Evolutionary conservation across 2,113 vertebrate genomes (phyloP).

Genomic region (Corythaeola cristata): DNA sequence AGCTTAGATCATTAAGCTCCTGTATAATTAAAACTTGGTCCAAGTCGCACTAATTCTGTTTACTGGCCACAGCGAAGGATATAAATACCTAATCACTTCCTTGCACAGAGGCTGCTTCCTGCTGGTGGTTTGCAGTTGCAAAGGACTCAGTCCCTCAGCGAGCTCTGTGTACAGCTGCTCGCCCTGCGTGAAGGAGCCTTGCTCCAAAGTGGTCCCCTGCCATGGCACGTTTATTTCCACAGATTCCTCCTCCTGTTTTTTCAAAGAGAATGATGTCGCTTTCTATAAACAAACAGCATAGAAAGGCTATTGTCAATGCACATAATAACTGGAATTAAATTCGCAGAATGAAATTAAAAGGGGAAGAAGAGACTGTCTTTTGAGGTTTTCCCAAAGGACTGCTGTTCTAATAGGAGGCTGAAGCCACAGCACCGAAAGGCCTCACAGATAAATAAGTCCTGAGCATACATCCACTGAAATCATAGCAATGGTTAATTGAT

Average conservation of each 20-base stretch:
- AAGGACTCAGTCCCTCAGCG: background rate
- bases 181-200: background rate
- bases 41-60: conserved; percentile 70
- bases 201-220: background rate
- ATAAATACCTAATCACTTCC: conserved; percentile 77
- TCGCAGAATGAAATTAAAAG: background rate
- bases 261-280: background rate
- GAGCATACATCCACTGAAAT: background rate
- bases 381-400: background rate
- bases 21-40: conserved; percentile 77
- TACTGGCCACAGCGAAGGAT: conserved; percentile 68
- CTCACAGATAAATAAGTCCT: background rate
- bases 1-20: conserved; percentile 76
- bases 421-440: background rate
- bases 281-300: conserved; percentile 5
- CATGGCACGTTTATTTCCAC: background rate
- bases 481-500: background rate
- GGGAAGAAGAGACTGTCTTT: background rate
- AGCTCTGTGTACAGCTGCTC: background rate
- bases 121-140: conserved; percentile 59
- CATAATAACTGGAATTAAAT: background rate
- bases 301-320: background rate
- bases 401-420: background rate
- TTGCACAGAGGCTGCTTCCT: conserved; percentile 73
- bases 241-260: background rate